These are phyloP conservation scores for Pluvianellus socialis DNA, from an alignment of 2,113 vertebrate genomes.

Conservation along the genomic window DNA sequence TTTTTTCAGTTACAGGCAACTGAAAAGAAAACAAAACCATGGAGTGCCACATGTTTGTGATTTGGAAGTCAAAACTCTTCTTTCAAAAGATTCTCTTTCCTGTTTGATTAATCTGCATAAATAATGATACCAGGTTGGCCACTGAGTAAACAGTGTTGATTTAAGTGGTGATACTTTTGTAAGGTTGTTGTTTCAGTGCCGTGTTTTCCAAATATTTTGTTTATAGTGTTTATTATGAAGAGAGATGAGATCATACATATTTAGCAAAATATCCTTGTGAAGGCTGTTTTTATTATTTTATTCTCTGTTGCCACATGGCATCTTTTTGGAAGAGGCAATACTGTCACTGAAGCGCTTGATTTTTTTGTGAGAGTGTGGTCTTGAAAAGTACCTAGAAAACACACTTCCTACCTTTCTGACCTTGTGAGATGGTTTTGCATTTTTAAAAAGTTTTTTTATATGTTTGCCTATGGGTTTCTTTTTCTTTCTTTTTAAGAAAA, in stretches of 20 bases:
- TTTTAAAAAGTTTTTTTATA: background rate
- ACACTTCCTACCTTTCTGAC: background rate
- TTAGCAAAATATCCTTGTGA: background rate
- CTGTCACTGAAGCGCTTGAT: background rate
- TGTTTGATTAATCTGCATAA: conserved; percentile 69
- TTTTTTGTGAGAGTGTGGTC: background rate
- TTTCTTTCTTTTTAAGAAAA: background rate
- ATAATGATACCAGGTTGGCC: conserved; percentile 66
- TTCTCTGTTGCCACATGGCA: background rate
- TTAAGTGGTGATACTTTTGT: conserved; percentile 2
- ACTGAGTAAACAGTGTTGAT: conserved; percentile 1
- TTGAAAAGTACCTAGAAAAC: background rate
- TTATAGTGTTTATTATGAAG: conserved; percentile 45
- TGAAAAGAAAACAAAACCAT: conserved; percentile 60
- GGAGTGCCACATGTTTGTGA: conserved; percentile 11
- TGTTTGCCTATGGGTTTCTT: background rate
- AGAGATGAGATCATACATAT: conserved; percentile 1
- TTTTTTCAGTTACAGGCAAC: conserved; percentile 55
- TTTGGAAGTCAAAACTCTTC: conserved; percentile 44
- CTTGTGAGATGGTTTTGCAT: background rate
- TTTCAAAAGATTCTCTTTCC: conserved; percentile 58
- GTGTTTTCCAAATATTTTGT: conserved; percentile 38
- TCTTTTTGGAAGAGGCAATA: background rate
- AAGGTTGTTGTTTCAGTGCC: conserved; percentile 32
- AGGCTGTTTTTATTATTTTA: conserved; percentile 5